Conservation (phyloP, 2,888 invertebrate genomes). For the Tetramorium bicarinatum region DNA sequence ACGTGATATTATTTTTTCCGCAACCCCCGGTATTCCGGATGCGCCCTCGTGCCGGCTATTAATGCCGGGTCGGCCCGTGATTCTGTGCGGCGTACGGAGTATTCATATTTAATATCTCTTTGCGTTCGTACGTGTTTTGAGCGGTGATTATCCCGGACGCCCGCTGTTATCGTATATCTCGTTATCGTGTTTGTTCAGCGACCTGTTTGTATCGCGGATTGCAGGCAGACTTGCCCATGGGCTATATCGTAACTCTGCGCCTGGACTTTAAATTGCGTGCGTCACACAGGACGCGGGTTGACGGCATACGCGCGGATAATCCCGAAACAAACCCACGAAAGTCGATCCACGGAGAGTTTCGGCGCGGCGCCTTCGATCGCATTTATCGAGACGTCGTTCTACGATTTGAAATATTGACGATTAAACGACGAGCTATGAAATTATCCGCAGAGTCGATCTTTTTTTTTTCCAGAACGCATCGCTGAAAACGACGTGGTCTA, state of each 20-base stretch:
- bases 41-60: constrained; percentile 56
- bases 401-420: constrained; percentile 17
- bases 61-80: constrained; percentile 57
- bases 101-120: constrained; percentile 70
- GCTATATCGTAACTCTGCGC: constrained; percentile 37
- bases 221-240: constrained; percentile 48
- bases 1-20: constrained; percentile 9
- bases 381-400: constrained; percentile 7
- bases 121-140: constrained; percentile 67
- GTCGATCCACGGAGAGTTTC: constrained; percentile 27
- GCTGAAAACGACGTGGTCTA: background rate
- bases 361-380: constrained; percentile 13
- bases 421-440: constrained; percentile 37
- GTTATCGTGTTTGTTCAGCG: constrained; percentile 67
- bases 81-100: constrained; percentile 46
- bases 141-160: constrained; percentile 65
- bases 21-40: background rate
- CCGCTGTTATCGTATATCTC: constrained; percentile 66
- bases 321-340: constrained; percentile 47
- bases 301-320: constrained; percentile 41
- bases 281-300: constrained; percentile 27
- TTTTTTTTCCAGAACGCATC: background rate
- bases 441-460: constrained; percentile 40
- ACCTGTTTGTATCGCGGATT: constrained; percentile 57
- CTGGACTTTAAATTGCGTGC: constrained; percentile 66